Percentiles rank a stretch among this genome's conserved stretches.
phyloP scores from a whole-genome alignment of 2,888 invertebrate species.

The Bimastos eiseni region DNA sequence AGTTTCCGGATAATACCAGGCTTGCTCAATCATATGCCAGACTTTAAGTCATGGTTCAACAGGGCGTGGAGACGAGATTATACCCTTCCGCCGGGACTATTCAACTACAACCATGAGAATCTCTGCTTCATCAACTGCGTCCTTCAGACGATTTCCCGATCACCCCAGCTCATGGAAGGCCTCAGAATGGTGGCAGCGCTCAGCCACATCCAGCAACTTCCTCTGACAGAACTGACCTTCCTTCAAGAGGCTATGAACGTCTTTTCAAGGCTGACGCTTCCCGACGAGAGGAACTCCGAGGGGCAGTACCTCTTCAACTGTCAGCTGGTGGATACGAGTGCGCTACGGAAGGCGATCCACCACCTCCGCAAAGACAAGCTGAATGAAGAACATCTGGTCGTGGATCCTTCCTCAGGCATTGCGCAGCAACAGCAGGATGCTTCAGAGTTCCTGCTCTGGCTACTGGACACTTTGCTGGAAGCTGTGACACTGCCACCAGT shows the following conservation, averaged over 20 bases:
- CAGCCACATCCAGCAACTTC: background rate
- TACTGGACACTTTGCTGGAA: background rate
- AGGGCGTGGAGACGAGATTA: background rate
- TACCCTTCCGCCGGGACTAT: background rate
- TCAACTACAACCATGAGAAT: background rate
- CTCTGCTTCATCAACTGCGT: constrained; percentile 22
- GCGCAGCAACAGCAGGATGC: background rate
- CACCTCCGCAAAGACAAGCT: too few relatives aligned
- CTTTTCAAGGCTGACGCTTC: background rate
- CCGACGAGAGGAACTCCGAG: background rate
- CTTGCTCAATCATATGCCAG: background rate
- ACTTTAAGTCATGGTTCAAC: background rate
- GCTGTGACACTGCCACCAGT: background rate
- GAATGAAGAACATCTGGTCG: too few relatives aligned
- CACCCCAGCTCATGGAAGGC: background rate
- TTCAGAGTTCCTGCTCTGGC: background rate
- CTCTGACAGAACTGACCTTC: background rate
- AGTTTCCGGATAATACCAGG: background rate
- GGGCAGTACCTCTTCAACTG: background rate
- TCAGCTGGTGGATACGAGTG: background rate
- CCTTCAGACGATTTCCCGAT: background rate
- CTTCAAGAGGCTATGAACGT: background rate
- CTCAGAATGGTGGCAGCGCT: background rate
- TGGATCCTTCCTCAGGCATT: background rate
- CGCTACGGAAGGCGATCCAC: background rate